Evolutionary conservation across 2,888 invertebrate genomes (phyloP).

Genomic region (Dioctria linearis): DNA sequence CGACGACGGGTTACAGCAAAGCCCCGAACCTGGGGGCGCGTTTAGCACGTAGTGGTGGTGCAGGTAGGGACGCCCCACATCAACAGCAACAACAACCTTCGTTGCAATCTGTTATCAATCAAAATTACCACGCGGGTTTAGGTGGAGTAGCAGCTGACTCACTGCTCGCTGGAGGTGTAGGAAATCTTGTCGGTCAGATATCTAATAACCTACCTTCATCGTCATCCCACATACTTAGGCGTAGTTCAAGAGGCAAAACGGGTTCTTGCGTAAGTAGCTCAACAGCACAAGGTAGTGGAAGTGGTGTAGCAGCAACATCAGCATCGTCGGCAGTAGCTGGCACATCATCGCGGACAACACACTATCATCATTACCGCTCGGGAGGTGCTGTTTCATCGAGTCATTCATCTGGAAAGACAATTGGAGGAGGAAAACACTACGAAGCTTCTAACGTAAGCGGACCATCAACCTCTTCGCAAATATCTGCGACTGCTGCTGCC

Average conservation of each 20-base stretch:
- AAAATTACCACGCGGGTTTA: slow-evolving; percentile 56
- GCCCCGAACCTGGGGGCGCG: slow-evolving; percentile 69
- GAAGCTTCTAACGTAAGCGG: slow-evolving; percentile 58
- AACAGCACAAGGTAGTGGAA: slow-evolving; percentile 63
- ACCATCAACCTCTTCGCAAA: slow-evolving; percentile 51
- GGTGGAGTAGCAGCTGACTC: slow-evolving; percentile 56
- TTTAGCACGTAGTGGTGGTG: slow-evolving; percentile 65
- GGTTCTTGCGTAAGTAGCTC: slow-evolving; percentile 70
- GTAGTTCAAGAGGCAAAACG: slow-evolving; percentile 71
- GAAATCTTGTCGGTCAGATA: slow-evolving; percentile 25
- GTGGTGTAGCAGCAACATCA: slow-evolving; percentile 64
- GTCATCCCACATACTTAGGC: slow-evolving; percentile 67
- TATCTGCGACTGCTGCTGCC: slow-evolving; percentile 53
- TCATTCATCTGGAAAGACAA: slow-evolving; percentile 55
- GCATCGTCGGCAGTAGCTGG: slow-evolving; percentile 55
- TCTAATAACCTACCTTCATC: slow-evolving; percentile 58
- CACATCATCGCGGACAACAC: slow-evolving; percentile 57
- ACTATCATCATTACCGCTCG: slow-evolving; percentile 55
- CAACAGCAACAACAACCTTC: slow-evolving; percentile 53
- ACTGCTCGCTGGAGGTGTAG: slow-evolving; percentile 56
- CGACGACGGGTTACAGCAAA: slow-evolving; percentile 68
- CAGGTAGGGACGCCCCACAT: slow-evolving; percentile 61
- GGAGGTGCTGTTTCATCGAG: slow-evolving; percentile 59
- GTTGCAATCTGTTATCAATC: slow-evolving; percentile 56
- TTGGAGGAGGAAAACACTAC: slow-evolving; percentile 49